Evolutionary conservation across 2,888 invertebrate genomes (phyloP), one percentile per base, ranked within the genome.

Genomic region (Carpatolechia fugitivella): DNA sequence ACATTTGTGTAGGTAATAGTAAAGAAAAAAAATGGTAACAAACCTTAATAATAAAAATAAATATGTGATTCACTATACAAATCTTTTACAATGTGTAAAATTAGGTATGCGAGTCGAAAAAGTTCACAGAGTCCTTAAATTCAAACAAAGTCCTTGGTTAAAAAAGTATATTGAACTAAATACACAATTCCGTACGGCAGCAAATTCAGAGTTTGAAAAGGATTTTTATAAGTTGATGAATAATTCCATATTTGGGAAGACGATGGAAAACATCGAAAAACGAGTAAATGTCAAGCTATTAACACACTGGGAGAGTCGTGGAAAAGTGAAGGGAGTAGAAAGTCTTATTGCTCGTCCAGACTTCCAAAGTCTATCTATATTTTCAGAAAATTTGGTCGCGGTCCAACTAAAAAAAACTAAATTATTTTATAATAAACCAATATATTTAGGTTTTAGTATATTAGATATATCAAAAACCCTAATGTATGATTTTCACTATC

Each of bases 181-280:
- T 63, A 80, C 74, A 5, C 48, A 69, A 40, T 51, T 76, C 29
- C 53, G 78, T 54, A 70, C 62, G 24, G 33, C 52, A 47, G 64
- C 77, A 2, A 63, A 10, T 24, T 71, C 69, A 35, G 65, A 72
- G 13, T 82, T 78, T 62, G 70, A 80, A 60, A 80, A 78, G 68
- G 71, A 78, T 60, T 73, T 76, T 55, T 81, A 63, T 55, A 81
- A 84, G 60, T 59, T 78, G 10, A 73, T 78, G 69, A 80, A 76
- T 47, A 83, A 83, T 59, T 60, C 74, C 0, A 60, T 78, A 0
- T 80, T 72, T 60, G 78, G 80, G 0, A 80, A 82, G 57, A 73
- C 70, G 0, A 70, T 78, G 64, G 73, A 75, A 60, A 75, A 73
- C 56, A 65, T 73, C 10, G 63, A 70, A 56, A 72, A 72, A 55